These are phyloP conservation scores for Microctonus hyperodae DNA, from an alignment of 2,888 invertebrate species.

Conservation along the genomic window DNA sequence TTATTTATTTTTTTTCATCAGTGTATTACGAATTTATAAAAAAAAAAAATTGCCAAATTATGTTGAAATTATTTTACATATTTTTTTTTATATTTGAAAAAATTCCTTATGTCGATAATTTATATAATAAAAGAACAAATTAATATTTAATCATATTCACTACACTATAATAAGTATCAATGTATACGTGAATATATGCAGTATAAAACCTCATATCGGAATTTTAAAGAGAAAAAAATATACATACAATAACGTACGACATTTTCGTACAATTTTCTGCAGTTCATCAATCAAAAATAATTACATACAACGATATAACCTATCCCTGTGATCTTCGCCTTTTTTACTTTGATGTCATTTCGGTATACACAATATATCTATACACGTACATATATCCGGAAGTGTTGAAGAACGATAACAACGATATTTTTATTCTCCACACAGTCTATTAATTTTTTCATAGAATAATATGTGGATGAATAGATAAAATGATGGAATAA, in stretches of 20 bases:
- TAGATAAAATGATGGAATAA: too few relatives aligned
- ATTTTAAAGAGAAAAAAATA: slow-evolving; percentile 27
- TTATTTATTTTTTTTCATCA: too few relatives aligned
- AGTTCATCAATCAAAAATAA: slow-evolving; percentile 37
- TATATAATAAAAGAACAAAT: too few relatives aligned
- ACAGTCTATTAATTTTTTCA: neutral
- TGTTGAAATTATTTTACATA: too few relatives aligned
- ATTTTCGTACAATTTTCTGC: slow-evolving; percentile 31
- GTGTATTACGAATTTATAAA: too few relatives aligned
- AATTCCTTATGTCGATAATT: too few relatives aligned
- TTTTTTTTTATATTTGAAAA: too few relatives aligned
- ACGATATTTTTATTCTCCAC: neutral
- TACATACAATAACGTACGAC: slow-evolving; percentile 12
- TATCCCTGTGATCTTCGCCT: neutral
- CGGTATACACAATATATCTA: neutral
- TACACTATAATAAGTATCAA: too few relatives aligned
- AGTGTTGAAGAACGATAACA: neutral
- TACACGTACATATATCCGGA: neutral
- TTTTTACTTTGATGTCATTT: neutral
- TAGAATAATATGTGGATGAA: neutral
- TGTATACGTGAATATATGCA: neutral
- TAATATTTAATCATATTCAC: too few relatives aligned
- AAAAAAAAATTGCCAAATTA: too few relatives aligned
- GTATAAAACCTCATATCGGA: slow-evolving; percentile 24
- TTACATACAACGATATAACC: slow-evolving; percentile 27